Evolutionary conservation across 2,113 vertebrate genomes (phyloP), one percentile per base, ranked within the genome.

Genomic region (Trogon surrucura): DNA sequence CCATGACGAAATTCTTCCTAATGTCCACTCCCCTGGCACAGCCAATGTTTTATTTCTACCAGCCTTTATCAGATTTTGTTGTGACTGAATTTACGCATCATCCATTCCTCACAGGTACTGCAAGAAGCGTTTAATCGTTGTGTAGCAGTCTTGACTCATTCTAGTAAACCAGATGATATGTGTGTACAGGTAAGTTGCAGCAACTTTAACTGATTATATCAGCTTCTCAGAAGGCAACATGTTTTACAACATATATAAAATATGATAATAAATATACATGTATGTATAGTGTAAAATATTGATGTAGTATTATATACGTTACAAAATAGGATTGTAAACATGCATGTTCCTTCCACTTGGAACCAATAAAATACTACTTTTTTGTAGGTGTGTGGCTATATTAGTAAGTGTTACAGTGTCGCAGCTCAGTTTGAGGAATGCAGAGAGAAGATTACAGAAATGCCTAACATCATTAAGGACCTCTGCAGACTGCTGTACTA

Each of bases 341-440:
- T 81, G 9, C 0, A 1, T 65, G 85, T 82, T 22, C 27, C 8
- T 7, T 91, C 15, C 18, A 21, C 36, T 51, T 93, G n/a, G 36
- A 48, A 67, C 13, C 13, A 66, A 6, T 30, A 27, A 67, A 26
- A 21, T 64, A 14, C 0, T 82, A n/a, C 11, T 41, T 85, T 29
- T 70, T 82, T 66, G 11, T 93, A 99, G 99, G 99, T 99, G 29
- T 99, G 99, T 97, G 99, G 99, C 44, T 98, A 99, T 96, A 97
- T 99, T 96, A 99, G 99, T 89, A 99, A 97, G 89, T 99, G 99
- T 96, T 99, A 99, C 88, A 99, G 99, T 17, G 99, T 99, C 7
- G 99, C 99, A 22, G 99, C 99, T 78, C 99, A 99, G 96, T 99
- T 99, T 97, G 99, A 99, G 93, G 99, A 99, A 30, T 99, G 99